Evolutionary conservation across 2,113 vertebrate genomes (phyloP).

Genomic region (Coturnix japonica): DNA sequence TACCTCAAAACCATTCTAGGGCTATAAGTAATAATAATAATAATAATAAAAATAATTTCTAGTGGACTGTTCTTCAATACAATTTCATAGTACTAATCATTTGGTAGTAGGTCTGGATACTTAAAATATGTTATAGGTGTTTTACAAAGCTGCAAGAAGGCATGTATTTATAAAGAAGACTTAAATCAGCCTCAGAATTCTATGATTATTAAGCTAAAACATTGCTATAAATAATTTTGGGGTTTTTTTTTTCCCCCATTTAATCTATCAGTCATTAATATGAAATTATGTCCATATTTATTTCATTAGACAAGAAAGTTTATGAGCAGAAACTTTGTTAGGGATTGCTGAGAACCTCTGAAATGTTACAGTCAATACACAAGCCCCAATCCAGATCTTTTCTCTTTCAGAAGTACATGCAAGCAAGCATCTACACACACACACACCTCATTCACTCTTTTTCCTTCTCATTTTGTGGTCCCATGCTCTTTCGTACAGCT

Average conservation of each 20-base stretch:
- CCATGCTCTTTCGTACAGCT: slow-evolving; percentile 62
- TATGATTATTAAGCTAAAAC: slow-evolving; percentile 17
- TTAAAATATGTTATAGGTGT: slow-evolving; percentile 12
- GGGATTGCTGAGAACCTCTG: slow-evolving; percentile 57
- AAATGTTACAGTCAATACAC: slow-evolving; percentile 60
- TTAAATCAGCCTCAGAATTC: background rate
- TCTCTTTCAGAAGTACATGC: background rate
- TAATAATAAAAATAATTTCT: background rate
- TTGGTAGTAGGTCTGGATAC: background rate
- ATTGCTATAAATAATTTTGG: background rate
- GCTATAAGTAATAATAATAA: background rate
- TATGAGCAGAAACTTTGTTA: slow-evolving; percentile 65
- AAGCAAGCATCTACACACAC: background rate
- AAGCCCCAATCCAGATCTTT: slow-evolving; percentile 59
- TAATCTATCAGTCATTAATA: slow-evolving; percentile 63
- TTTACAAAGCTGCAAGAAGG: slow-evolving; percentile 45
- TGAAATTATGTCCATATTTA: slow-evolving; percentile 67
- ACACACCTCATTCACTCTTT: background rate
- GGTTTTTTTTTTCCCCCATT: background rate
- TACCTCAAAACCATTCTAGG: background rate
- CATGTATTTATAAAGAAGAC: slow-evolving; percentile 20
- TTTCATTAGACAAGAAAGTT: slow-evolving; percentile 71
- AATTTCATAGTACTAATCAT: slow-evolving; percentile 40
- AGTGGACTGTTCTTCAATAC: slow-evolving; percentile 25
- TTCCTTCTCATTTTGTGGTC: slow-evolving; percentile 59